phyloP scores from a whole-genome alignment of 2,113 vertebrate genomes.

The Amblyopsis rosae region DNA sequence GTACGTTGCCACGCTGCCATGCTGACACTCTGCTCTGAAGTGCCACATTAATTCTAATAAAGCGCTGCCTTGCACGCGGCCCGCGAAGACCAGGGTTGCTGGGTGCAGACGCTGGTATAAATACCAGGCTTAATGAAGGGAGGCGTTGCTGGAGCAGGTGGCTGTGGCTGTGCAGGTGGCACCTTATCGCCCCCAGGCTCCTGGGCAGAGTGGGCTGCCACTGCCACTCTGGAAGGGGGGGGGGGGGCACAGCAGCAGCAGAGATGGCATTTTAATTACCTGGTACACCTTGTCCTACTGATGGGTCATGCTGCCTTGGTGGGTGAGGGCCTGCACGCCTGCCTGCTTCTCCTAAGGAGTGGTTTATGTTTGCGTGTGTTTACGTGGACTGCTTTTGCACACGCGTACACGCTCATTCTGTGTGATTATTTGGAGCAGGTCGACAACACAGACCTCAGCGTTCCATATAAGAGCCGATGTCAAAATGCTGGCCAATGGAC shows the following conservation, averaged over 20 bases:
- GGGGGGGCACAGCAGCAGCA: conserved; percentile 48
- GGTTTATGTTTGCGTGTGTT: no score
- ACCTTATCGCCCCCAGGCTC: conserved; percentile 72
- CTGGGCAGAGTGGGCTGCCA: conserved; percentile 71
- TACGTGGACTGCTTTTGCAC: no score
- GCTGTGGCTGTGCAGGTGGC: conserved; percentile 77
- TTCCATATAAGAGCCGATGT: no score
- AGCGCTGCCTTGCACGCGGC: conserved; percentile 70
- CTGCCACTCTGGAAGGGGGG: conserved; percentile 62
- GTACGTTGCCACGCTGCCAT: conserved; percentile 52
- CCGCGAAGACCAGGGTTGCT: conserved; percentile 64
- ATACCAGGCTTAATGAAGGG: conserved; percentile 81
- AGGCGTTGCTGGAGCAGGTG: conserved; percentile 81
- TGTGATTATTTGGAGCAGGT: no score
- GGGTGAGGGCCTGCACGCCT: conserved; percentile 28
- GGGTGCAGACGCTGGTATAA: conserved; percentile 66
- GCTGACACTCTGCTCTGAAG: conserved; percentile 75
- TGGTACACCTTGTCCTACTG: conserved; percentile 73
- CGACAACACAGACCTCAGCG: no score
- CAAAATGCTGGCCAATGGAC: no score
- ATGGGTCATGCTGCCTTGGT: conserved; percentile 66
- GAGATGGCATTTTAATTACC: conserved; percentile 83
- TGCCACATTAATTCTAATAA: conserved; percentile 84
- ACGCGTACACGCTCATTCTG: no score
- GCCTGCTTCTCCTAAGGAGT: no score